phyloP scores from a whole-genome alignment of 2,888 invertebrate species.

The Tetragnatha montana region DNA sequence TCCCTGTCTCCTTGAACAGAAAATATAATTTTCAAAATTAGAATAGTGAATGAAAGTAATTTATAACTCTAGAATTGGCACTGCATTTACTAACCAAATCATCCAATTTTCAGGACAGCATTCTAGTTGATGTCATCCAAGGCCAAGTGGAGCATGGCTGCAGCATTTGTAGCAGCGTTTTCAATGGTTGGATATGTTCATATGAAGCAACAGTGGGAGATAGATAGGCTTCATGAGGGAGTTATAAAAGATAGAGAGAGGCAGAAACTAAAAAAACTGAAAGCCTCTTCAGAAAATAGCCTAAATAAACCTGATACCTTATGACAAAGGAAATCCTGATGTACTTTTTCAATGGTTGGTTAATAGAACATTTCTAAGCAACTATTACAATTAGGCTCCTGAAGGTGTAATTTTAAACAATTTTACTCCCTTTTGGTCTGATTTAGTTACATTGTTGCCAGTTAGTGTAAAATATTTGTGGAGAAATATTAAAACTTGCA shows the following conservation, averaged over 20 bases:
- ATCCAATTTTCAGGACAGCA: background rate
- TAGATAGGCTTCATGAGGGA: constrained; percentile 57
- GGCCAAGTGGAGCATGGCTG: constrained; percentile 39
- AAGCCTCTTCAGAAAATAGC: background rate
- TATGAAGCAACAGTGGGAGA: constrained; percentile 66
- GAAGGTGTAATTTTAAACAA: too few species aligned
- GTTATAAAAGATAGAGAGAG: constrained; percentile 65
- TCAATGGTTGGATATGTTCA: constrained; percentile 61
- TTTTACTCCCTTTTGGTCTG: too few species aligned
- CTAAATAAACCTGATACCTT: background rate
- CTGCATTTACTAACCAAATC: background rate
- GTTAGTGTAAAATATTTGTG: too few species aligned
- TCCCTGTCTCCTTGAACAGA: too few species aligned
- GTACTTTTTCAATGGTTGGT: too few species aligned
- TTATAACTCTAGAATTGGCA: background rate
- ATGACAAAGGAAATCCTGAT: background rate
- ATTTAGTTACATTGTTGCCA: too few species aligned
- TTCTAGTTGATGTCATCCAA: constrained; percentile 33
- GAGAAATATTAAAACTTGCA: too few species aligned
- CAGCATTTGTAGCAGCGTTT: constrained; percentile 19
- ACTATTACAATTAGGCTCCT: too few species aligned
- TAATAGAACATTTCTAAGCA: too few species aligned
- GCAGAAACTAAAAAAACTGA: constrained; percentile 48
- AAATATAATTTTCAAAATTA: too few species aligned
- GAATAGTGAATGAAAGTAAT: background rate